These are phyloP conservation scores for Anoura caudifer DNA, from an alignment of 2,113 vertebrate genomes.

Conservation along the genomic window DNA sequence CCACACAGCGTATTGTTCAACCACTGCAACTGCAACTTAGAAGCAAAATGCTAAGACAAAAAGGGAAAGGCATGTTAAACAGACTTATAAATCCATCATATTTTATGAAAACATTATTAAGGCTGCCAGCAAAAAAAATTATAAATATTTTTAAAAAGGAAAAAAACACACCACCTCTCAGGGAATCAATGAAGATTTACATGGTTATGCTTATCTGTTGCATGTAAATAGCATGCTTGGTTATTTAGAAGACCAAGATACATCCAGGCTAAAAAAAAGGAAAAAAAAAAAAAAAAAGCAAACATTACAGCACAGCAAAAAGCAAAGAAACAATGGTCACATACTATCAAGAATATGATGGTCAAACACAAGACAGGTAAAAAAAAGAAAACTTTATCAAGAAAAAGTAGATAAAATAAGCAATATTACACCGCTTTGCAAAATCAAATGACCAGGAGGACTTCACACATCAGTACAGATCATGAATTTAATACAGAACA, in stretches of 20 bases:
- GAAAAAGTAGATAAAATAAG: not conserved
- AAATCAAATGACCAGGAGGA: not conserved
- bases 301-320: slow-evolving; percentile 25
- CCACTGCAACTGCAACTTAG: slow-evolving; percentile 71
- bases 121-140: slow-evolving; percentile 52
- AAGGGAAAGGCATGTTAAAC: slow-evolving; percentile 76
- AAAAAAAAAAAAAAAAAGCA: not conserved
- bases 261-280: not conserved
- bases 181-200: slow-evolving; percentile 68
- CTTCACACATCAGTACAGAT: not conserved
- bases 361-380: slow-evolving; percentile 24
- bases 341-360: not conserved
- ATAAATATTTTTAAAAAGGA: slow-evolving; percentile 42
- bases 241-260: slow-evolving; percentile 59
- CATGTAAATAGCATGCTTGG: not conserved
- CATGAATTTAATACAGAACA: slow-evolving; percentile 39
- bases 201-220: slow-evolving; percentile 55
- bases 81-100: slow-evolving; percentile 76
- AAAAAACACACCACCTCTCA: slow-evolving; percentile 57
- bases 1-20: slow-evolving; percentile 79
- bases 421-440: not conserved
- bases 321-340: slow-evolving; percentile 14
- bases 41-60: slow-evolving; percentile 80
- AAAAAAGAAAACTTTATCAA: not conserved
- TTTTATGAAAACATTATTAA: slow-evolving; percentile 79